Conservation (phyloP, 1,140 invertebrate genomes). For the Triops cancriformis region DNA sequence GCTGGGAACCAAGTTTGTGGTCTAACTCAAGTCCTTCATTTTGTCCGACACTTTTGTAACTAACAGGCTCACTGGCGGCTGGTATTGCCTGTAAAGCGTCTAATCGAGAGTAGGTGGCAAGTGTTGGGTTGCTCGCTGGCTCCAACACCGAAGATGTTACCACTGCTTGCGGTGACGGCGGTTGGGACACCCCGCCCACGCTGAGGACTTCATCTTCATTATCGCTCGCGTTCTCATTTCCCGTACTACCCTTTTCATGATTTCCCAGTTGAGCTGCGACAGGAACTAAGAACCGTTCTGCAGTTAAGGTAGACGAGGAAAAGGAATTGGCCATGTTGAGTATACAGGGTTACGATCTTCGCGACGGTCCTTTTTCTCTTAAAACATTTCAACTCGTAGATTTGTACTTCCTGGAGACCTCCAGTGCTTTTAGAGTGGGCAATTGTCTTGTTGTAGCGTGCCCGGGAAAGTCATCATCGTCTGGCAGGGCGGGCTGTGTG, state of each 20-base stretch:
- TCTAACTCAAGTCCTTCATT: neutral
- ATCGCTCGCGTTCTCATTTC: neutral
- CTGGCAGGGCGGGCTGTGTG: neutral
- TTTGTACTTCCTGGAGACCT: neutral
- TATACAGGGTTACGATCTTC: neutral
- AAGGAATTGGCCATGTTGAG: neutral
- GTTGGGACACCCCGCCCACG: neutral
- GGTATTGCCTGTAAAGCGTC: neutral
- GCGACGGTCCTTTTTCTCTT: neutral
- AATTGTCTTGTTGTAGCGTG: constrained; percentile 1
- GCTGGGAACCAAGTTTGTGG: neutral
- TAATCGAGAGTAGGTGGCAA: neutral
- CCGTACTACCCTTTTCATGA: neutral
- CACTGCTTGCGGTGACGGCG: neutral
- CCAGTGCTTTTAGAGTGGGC: neutral
- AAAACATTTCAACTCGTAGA: neutral
- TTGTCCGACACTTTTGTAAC: neutral
- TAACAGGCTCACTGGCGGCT: neutral
- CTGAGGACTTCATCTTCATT: neutral
- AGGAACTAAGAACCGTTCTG: neutral
- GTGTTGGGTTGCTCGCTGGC: neutral
- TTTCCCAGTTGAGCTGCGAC: neutral
- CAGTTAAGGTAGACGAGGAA: neutral
- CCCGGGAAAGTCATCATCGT: neutral
- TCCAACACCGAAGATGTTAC: neutral